Base-by-base conservation (phyloP, 2,888 invertebrate genomes). In the Fragum sueziense region DNA sequence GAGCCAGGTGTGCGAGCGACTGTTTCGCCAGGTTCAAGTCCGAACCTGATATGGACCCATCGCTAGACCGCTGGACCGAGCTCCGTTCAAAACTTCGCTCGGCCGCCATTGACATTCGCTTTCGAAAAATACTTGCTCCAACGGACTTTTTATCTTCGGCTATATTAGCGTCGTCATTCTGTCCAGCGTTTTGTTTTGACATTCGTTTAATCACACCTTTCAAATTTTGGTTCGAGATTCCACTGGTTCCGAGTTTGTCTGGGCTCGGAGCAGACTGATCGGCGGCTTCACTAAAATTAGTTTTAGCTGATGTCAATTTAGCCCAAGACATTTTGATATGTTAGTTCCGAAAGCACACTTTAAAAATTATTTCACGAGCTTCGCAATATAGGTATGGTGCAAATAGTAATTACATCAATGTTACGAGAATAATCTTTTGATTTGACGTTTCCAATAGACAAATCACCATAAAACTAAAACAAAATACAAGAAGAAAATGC, bases 241-340 rank as follows among this genome's bases (percentile, higher is more conserved):
- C 61, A 61, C 33, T 3, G 33, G 2, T 61, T 27, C 4, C 33
- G 2, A 20, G 29, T 3, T 6, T 31, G 20, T 33, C 27, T 20
- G 41, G 29, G 4, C 34, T 41, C 2, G 47, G 11, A 65, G n/a
- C 41, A 65, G 41, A 17, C n/a, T 34, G 31, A 47, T 47, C 47
- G n/a, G 47, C 3, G 3, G 3, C 47, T 47, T 3, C 3, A 47
- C 2, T n/a, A 7, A 22, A 22, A 25, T 20, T 54, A n/a, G n/a
- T 29, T 59, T 74, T 78, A 20, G 59, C 22, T 22, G 72, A 54
- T 17, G 76, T 59, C 14, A 82, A 25, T 70, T 82, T 82, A 11
- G 76, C 74, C 82, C 78, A 82, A 37, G 82, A 82, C 82, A 82
- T 82, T 27, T 71, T 72, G n/a, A n/a, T n/a, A n/a, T n/a, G n/a